Percentiles rank a stretch among this genome's conserved stretches.
Conservation (phyloP, 1,140 invertebrate species). For the Pseudobourletiella spinata region DNA sequence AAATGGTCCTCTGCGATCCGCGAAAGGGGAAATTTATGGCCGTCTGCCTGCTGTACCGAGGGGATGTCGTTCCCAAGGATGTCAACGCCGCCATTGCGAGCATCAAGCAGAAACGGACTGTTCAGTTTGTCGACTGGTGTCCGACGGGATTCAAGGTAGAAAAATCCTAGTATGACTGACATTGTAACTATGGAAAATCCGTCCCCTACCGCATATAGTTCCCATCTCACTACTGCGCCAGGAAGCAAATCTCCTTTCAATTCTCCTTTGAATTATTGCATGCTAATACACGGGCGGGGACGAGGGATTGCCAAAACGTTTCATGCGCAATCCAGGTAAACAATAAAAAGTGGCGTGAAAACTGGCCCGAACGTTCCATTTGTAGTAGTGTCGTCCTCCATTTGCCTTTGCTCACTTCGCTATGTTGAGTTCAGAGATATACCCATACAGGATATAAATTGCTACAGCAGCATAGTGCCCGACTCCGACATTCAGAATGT, state of each 20-base stretch:
- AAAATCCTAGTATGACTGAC: not conserved
- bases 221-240: not conserved
- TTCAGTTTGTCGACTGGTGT: conserved; percentile 87
- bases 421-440: not conserved
- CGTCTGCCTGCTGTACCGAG: conserved; percentile 61
- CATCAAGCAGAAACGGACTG: conserved; percentile 67
- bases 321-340: not conserved
- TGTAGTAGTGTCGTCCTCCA: no score
- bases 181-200: not conserved
- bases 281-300: no score
- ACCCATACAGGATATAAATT: not conserved
- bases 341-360: not conserved
- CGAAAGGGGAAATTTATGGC: conserved; percentile 59
- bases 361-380: no score
- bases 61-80: conserved; percentile 49
- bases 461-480: no score
- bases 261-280: no score
- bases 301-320: no score
- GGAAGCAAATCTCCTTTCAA: not conserved
- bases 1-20: conserved; percentile 53
- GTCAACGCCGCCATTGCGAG: conserved; percentile 74
- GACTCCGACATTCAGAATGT: no score
- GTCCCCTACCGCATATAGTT: not conserved
- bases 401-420: no score
- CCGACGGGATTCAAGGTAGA: conserved; percentile 68